Evolutionary conservation across 2,113 vertebrate species (phyloP), one percentile per base, ranked within the genome.

Genomic region (Oncorhynchus nerka): DNA sequence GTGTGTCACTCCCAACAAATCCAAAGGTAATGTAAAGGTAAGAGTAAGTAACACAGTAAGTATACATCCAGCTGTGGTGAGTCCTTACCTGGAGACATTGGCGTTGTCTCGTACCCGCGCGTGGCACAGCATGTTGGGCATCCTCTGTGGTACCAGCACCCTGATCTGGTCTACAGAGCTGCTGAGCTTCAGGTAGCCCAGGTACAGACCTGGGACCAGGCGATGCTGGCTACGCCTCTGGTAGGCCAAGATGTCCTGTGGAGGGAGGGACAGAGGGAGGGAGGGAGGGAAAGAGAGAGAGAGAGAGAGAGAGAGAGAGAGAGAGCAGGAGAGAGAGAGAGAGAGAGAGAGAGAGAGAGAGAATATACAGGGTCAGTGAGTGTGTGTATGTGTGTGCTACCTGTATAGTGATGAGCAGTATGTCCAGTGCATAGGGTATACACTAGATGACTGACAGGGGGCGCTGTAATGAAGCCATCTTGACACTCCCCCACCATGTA

Each of bases 161-260:
- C 92, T 96, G 90, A 99, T 99, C 90, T 99, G 97, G 89, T 99
- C 97, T 74, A 99, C 97, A 3, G 98, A 99, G 76, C 97, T 98
- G 93, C 96, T 97, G 75, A 99, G 95, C 90, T 99, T 99, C 79
- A 99, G 93, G 92, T 94, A 99, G 67, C 97, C 98, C 85, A 99
- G 92, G 79, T 99, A 99, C 24, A 99, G 90, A 0, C 97, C 97
- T 0, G 97, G 91, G 67, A 93, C 83, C 68, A 99, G 93, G 6
- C 95, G 94, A 39, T 96, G 95, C 82, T 94, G 92, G 86, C 98
- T 97, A 73, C 95, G 93, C 82, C 93, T 94, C 89, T 98, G 96
- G 90, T 96, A 99, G 62, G 92, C 94, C 85, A 99, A 83, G 68
- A 96, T 95, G 86, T 99, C 96, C 98, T 98, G 83, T 0, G 39